Base-by-base conservation (phyloP, 2,113 vertebrate genomes). In the Synodontis membranacea region DNA sequence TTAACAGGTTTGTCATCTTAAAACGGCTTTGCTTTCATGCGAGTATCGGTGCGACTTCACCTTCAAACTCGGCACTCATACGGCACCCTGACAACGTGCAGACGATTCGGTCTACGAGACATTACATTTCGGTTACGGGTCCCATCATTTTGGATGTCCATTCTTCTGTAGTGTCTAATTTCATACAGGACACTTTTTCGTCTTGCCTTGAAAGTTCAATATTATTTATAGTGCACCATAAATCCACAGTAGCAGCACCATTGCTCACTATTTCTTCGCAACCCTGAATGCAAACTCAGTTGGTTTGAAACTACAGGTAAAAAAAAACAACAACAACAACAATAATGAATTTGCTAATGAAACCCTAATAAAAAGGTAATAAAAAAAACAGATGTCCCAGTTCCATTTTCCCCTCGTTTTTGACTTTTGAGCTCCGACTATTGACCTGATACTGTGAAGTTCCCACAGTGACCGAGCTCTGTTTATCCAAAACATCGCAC, bases 1-100 rank as follows among this genome's bases (percentile, higher is more conserved):
- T 89, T 75, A 89, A 81, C 72, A 0, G 89, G 84, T 86, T 31
- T 80, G 84, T 87, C 80, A 31, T 84, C 54, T 28, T 39, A 72
- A 44, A 44, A 44, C 8, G 44, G 44, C 44, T 3, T 44, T 44
- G 44, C 44, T 84, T 70, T 28, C 68, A 72, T 5, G 42, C 42
- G 48, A 75, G 72, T 48, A 48, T 46, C 80, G 62, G 54, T n/a
- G 56, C 15, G 25, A n/a, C 11, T 75, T 72, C 44, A 42, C 21
- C 42, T 42, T 3, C 15, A 42, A 75, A 46, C 44, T 75, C 9
- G 42, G 42, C 72, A n/a, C 23, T 14, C 15, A 64, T 14, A 46
- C 0, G 62, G 56, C 39, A 72, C 44, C 78, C 52, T 31, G 23
- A 44, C 19, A 28, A 44, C 7, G 23, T 76, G 44, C 6, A 9